These are phyloP conservation scores for Alentia gelatinosa DNA, from an alignment of 2,888 invertebrate species.

Conservation along the genomic window DNA sequence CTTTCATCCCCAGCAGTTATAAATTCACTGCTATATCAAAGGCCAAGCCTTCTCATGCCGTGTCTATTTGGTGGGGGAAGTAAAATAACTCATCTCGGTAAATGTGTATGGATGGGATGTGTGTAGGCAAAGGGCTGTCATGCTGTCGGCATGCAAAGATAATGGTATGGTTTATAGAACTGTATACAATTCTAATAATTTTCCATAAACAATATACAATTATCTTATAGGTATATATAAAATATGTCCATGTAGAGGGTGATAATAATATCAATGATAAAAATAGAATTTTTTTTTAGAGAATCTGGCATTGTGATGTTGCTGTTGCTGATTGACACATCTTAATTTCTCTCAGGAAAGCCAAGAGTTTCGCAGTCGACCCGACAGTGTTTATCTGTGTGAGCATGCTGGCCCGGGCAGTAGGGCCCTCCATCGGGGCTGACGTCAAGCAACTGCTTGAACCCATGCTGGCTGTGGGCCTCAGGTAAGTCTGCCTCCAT, in stretches of 20 bases:
- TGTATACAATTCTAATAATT: too few relatives aligned
- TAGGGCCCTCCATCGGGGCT: conserved; percentile 84
- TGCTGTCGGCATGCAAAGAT: too few relatives aligned
- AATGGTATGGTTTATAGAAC: too few relatives aligned
- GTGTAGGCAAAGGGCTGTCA: too few relatives aligned
- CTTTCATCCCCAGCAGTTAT: too few relatives aligned
- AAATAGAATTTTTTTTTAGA: background rate
- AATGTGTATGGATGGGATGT: too few relatives aligned
- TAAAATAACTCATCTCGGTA: too few relatives aligned
- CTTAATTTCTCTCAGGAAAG: conserved; percentile 82
- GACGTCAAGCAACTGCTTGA: conserved; percentile 90
- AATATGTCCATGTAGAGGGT: background rate
- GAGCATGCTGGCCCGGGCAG: conserved; percentile 92
- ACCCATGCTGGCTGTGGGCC: conserved; percentile 94
- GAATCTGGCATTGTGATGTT: background rate
- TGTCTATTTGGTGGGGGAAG: too few relatives aligned
- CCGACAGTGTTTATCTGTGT: conserved; percentile 96
- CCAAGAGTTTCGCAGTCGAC: conserved; percentile 85
- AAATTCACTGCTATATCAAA: too few relatives aligned
- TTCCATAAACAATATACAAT: too few relatives aligned
- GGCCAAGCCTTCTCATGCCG: too few relatives aligned
- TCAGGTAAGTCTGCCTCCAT: conserved; percentile 83
- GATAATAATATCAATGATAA: too few relatives aligned
- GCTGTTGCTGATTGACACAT: background rate
- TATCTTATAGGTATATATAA: background rate